Evolutionary conservation across 2,113 vertebrate genomes (phyloP), one percentile per base, ranked within the genome.

Genomic region (Pyxicephalus adspersus): DNA sequence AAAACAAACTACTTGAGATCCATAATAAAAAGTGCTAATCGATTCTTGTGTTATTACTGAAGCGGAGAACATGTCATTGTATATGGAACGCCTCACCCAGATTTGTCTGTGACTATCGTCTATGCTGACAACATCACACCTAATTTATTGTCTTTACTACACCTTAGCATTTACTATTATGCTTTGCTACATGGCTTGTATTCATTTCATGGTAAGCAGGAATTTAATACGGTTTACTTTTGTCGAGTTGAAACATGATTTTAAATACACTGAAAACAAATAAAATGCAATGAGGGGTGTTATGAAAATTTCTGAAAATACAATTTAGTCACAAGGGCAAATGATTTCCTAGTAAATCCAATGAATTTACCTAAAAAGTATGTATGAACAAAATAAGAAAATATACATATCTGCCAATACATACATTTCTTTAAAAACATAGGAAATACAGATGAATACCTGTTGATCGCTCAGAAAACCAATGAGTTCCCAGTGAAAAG

Each of bases 191-290:
- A 63, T 61, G 55, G 25, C 58, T 16, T 28, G 38, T 31, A 65
- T 28, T 77, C 75, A 77, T 65, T n/a, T 28, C 16, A 15, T 26
- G 38, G 20, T 64, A 15, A 29, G 20, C 2, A 5, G 25, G 65
- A 29, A 60, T 74, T 74, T 38, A 58, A n/a, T 22, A 16, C 15
- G 28, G n/a, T 31, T 66, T 66, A 29, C 25, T 34, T 45, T 67
- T 67, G 64, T 78, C 76, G 34, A 34, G 76, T 66, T 52, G 4
- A 16, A 78, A 57, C 63, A 78, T 55, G 76, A 78, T 23, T 34
- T 64, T 57, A 31, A 22, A 78, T 57, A 57, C 38, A 25, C 71
- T 34, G 54, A 38, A 60, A 74, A 74, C 38, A 57, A 58, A 58
- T 38, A 38, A 38, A 31, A 20, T 45, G 38, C 8, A 45, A 45